These are phyloP conservation scores for Hydrozoanthus tunicans DNA, from an alignment of 64 coral and sea anemone genomes.

Conservation along the genomic window DNA sequence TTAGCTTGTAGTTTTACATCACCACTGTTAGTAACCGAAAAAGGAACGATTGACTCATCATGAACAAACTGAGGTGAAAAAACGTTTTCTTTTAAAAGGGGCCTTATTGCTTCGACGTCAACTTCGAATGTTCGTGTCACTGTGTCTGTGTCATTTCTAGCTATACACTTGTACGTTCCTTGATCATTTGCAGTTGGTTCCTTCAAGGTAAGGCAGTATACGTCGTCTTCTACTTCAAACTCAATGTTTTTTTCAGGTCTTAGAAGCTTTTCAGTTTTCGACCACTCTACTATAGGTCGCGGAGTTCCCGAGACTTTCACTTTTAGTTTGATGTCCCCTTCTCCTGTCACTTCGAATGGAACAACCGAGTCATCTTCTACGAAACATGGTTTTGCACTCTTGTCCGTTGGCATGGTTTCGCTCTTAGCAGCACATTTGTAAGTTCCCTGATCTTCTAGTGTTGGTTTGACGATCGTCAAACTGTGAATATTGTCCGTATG, in stretches of 20 bases:
- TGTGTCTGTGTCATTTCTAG: constrained; percentile 56
- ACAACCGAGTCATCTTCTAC: constrained; percentile 51
- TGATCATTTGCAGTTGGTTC: constrained; percentile 65
- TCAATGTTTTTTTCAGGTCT: constrained; percentile 38
- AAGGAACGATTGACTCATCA: constrained; percentile 65
- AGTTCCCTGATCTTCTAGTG: constrained; percentile 60
- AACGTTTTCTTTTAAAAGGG: background rate
- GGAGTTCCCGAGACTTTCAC: constrained; percentile 66
- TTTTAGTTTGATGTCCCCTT: constrained; percentile 64
- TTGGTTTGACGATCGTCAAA: constrained; percentile 56
- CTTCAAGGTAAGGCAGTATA: constrained; percentile 66
- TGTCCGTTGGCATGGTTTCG: constrained; percentile 1
- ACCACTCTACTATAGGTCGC: constrained; percentile 67
- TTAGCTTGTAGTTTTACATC: constrained; percentile 75
- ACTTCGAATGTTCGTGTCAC: constrained; percentile 66
- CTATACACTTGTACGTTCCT: constrained; percentile 68
- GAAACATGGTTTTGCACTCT: constrained; percentile 33
- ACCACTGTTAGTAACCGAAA: constrained; percentile 71
- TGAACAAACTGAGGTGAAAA: constrained; percentile 63
- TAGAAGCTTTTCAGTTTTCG: constrained; percentile 64
- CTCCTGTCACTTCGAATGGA: constrained; percentile 59
- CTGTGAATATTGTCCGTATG: constrained; percentile 48
- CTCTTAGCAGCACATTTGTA: constrained; percentile 72
- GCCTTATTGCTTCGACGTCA: constrained; percentile 56
- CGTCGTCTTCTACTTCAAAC: constrained; percentile 51